Evolutionary conservation across 2,888 invertebrate genomes (phyloP), one percentile per base, ranked within the genome.

Genomic region (Cylindroiulus punctatus): DNA sequence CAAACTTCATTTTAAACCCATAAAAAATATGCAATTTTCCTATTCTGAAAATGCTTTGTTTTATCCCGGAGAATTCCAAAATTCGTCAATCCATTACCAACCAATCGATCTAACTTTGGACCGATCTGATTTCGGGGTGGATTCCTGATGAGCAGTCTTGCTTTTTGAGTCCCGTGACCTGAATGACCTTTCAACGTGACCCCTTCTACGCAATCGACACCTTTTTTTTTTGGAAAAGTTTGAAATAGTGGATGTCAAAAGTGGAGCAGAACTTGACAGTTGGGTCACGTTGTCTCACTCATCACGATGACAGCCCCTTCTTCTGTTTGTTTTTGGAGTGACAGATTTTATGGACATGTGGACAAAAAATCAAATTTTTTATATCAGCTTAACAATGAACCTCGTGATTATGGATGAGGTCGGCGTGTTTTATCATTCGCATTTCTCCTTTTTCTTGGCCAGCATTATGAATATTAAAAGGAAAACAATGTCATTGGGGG

Each of bases 271-370:
- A 65, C 22, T 65, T 65, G 65, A 65, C 65, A 65, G 65, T 65
- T 26, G 65, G 65, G 65, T 65, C 65, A 65, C 65, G 65, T 65
- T 65, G 65, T 22, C 65, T 65, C 65, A 65, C 65, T 65, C 26
- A 22, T 10, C 65, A 12, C 65, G 65, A 22, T 65, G 65, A 65
- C 22, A 36, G 36, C 36, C 65, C 26, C 22, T 65, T 65, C 22
- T 65, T 65, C 8, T 65, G 65, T 65, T 26, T 65, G 12, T 65
- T 65, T 65, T 65, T 65, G 65, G 26, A 65, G 22, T 65, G 65
- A 65, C 65, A 65, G 65, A 65, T 65, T 65, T 65, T 65, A 65
- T 65, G 65, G 26, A 22, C 12, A 22, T 65, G 26, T 26, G 65
- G 22, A 26, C n/a, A 65, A 22, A 26, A 26, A 65, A 65, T 12